Conservation (phyloP, 2,888 invertebrate genomes). For the Campoletis raptor region DNA sequence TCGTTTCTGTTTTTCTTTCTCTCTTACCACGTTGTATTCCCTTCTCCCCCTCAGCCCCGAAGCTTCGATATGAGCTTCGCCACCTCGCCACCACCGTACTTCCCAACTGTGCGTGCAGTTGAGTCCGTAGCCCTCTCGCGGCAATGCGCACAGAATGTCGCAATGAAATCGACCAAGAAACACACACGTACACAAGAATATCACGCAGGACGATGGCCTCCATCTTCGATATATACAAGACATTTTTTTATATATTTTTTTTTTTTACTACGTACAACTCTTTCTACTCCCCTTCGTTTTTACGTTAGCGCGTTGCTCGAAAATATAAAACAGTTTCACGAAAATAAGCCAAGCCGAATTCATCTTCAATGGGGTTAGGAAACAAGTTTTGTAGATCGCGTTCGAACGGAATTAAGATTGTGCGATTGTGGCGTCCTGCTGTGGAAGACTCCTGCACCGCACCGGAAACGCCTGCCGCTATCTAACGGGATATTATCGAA, state of each 20-base stretch:
- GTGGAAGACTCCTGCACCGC: neutral
- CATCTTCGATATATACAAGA: neutral
- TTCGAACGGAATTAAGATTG: neutral
- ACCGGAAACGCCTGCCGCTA: neutral
- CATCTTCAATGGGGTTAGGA: neutral
- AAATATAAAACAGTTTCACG: neutral
- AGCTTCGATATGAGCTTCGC: constrained; percentile 15
- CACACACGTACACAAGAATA: constrained; percentile 4
- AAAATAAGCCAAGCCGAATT: neutral
- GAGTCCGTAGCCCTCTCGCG: constrained; percentile 57
- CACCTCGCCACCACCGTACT: constrained; percentile 45
- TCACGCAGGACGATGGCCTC: neutral
- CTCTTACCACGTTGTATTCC: constrained; percentile 20
- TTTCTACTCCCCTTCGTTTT: neutral
- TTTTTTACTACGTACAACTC: neutral
- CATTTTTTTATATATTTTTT: neutral
- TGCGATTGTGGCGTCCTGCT: neutral
- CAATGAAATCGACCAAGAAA: constrained; percentile 66
- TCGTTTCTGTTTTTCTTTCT: constrained; percentile 37
- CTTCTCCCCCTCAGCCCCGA: neutral
- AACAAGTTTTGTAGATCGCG: neutral
- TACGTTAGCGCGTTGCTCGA: neutral
- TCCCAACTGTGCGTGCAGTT: constrained; percentile 59
- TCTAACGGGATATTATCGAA: neutral
- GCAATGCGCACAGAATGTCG: constrained; percentile 64